These are phyloP conservation scores for Mimas tiliae DNA, from an alignment of 2,888 invertebrate species.

Conservation along the genomic window DNA sequence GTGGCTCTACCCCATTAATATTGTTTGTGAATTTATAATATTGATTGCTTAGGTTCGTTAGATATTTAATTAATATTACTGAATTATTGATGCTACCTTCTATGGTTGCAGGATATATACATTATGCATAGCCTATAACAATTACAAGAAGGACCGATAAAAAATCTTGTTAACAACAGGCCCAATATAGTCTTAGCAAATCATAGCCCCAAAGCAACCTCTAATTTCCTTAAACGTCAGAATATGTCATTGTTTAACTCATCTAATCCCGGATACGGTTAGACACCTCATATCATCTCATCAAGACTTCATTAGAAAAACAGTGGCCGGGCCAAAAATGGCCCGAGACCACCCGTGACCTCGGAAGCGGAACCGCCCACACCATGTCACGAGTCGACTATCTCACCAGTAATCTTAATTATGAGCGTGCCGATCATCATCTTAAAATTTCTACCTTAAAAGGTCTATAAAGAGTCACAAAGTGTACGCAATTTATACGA, in stretches of 20 bases:
- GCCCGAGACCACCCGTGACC: conserved; percentile 68
- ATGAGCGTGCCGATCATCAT: conserved; percentile 83
- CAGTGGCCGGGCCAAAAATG: conserved; percentile 57
- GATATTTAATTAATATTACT: too few species aligned
- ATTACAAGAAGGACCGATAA: background rate
- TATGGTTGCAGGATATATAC: too few species aligned
- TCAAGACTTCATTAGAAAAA: conserved; percentile 45
- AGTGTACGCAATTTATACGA: conserved; percentile 81
- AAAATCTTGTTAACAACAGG: background rate
- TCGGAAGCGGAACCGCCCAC: conserved; percentile 83
- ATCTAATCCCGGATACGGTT: conserved; percentile 38
- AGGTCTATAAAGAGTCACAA: conserved; percentile 82
- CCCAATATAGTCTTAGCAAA: background rate
- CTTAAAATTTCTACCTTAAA: conserved; percentile 83
- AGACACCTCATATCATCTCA: conserved; percentile 51
- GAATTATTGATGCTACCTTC: too few species aligned
- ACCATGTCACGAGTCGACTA: conserved; percentile 75
- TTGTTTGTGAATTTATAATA: too few species aligned
- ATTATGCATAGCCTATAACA: too few species aligned
- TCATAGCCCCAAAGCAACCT: background rate
- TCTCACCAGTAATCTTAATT: conserved; percentile 78
- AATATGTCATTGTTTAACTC: conserved; percentile 18
- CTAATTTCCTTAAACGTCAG: conserved; percentile 26
- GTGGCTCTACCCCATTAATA: too few species aligned
- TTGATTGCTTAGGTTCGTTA: too few species aligned